Evolutionary conservation across 2,888 invertebrate genomes (phyloP).

Genomic region (Eumerus sabulonum): DNA sequence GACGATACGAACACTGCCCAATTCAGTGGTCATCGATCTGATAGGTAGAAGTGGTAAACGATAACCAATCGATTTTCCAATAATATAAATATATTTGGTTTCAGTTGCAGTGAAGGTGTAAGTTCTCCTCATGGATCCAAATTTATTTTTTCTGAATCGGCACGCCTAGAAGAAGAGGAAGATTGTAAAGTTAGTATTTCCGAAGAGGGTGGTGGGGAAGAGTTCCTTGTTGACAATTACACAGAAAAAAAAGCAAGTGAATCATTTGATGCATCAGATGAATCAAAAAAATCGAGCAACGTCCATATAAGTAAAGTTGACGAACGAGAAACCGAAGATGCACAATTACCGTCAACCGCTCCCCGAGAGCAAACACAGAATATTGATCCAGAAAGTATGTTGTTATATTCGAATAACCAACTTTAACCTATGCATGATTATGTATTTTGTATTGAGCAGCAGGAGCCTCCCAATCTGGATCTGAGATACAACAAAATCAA

Average conservation of each 20-base stretch:
- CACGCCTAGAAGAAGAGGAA: slow-evolving; percentile 81
- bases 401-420: neutral
- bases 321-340: slow-evolving; percentile 45
- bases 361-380: slow-evolving; percentile 73
- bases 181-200: slow-evolving; percentile 74
- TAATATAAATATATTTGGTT: slow-evolving; percentile 8
- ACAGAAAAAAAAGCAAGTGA: slow-evolving; percentile 49
- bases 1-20: slow-evolving; percentile 89
- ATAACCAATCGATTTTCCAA: neutral
- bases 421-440: neutral
- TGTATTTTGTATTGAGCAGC: slow-evolving; percentile 69
- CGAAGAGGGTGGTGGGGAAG: slow-evolving; percentile 80
- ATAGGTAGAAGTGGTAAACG: slow-evolving; percentile 72
- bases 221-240: slow-evolving; percentile 47
- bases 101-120: slow-evolving; percentile 80
- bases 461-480: slow-evolving; percentile 79
- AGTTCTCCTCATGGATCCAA: slow-evolving; percentile 90
- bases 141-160: slow-evolving; percentile 83
- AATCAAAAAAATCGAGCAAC: slow-evolving; percentile 38
- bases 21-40: slow-evolving; percentile 80
- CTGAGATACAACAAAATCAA: slow-evolving; percentile 76
- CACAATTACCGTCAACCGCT: slow-evolving; percentile 57
- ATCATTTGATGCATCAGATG: slow-evolving; percentile 35
- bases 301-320: slow-evolving; percentile 25
- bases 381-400: slow-evolving; percentile 73